A percentile compares a stretch with the other conserved stretches of the same genome.
phyloP scores from a whole-genome alignment of 2,888 invertebrate genomes.

The Trypoxylon attenuatum region DNA sequence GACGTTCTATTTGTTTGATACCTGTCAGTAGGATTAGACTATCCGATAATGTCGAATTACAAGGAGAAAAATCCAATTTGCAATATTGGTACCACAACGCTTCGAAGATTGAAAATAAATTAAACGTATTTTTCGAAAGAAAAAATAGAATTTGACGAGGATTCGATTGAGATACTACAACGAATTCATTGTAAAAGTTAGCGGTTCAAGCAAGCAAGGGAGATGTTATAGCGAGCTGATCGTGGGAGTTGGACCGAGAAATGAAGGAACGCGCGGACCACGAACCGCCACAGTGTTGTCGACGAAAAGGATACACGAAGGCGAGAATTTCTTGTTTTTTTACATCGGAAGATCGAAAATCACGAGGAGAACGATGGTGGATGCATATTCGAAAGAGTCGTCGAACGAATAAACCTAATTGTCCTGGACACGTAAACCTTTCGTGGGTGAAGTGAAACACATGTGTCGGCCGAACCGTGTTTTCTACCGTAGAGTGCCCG shows the following conservation, averaged over 20 bases:
- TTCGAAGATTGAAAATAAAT: not conserved
- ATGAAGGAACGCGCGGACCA: constrained; percentile 61
- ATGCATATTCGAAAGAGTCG: constrained; percentile 49
- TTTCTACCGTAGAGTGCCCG: constrained; percentile 50
- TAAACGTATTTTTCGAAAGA: not conserved
- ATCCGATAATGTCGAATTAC: no score
- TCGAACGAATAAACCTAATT: constrained; percentile 49
- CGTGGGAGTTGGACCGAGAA: constrained; percentile 50
- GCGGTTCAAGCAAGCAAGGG: constrained; percentile 8
- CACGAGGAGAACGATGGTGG: constrained; percentile 58
- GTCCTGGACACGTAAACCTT: constrained; percentile 55
- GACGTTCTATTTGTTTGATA: not conserved
- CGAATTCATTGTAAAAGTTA: not conserved
- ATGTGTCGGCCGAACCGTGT: constrained; percentile 63
- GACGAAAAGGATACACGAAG: constrained; percentile 62
- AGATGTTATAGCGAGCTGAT: constrained; percentile 35
- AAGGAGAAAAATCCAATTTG: no score
- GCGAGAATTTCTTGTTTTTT: constrained; percentile 59
- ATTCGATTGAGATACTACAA: no score
- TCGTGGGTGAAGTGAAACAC: constrained; percentile 61
- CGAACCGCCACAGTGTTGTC: constrained; percentile 66
- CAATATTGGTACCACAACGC: no score
- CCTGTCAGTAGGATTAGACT: no score
- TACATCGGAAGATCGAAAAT: constrained; percentile 54
- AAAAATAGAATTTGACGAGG: no score